Evolutionary conservation across 2,797 vertebrate species (phyloP), one percentile per base, ranked within the genome.

Genomic region (Ambastaia sidthimunki): DNA sequence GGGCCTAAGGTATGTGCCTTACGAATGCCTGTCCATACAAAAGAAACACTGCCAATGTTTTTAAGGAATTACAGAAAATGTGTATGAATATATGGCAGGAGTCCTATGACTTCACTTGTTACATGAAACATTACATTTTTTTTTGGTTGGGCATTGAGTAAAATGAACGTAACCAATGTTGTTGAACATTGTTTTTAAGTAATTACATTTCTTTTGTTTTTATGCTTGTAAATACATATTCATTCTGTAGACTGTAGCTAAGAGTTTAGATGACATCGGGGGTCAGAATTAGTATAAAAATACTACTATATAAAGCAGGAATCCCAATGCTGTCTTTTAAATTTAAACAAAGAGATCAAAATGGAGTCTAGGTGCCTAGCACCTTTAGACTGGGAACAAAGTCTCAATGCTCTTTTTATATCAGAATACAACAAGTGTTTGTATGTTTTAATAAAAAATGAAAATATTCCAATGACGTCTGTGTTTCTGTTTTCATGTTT

Each of bases 361-460:
- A 89, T 85, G 85, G 92, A 92, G 91, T 89, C 87, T 86, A 81
- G 80, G 92, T 92, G 92, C 93, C 89, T 90, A 91, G 83, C 86
- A 90, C 90, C 90, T 88, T 94, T 91, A 75, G 90, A 93, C 93
- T 87, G 92, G 95, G 95, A 94, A 92, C 93, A 95, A 93, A 95
- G 95, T 94, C 94, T 93, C 93, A 96, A 95, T 93, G 94, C 90
- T 94, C 92, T 98, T 99, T 78, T 98, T 98, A 94, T 97, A 98
- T 97, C 93, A 93, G 95, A 96, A 90, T 91, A 93, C 90, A 93
- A 94, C 90, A 93, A 94, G 95, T 94, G 94, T 97, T 99, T 99
- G 96, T 99, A 99, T 95, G 91, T 96, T 96, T 99, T 96, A 98
- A 99, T 99, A 98, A 96, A 94, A 93, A 91, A 92, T 90, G 90